Conservation (phyloP, 1,140 invertebrate genomes). For the Neoseiulus cucumeris region DNA sequence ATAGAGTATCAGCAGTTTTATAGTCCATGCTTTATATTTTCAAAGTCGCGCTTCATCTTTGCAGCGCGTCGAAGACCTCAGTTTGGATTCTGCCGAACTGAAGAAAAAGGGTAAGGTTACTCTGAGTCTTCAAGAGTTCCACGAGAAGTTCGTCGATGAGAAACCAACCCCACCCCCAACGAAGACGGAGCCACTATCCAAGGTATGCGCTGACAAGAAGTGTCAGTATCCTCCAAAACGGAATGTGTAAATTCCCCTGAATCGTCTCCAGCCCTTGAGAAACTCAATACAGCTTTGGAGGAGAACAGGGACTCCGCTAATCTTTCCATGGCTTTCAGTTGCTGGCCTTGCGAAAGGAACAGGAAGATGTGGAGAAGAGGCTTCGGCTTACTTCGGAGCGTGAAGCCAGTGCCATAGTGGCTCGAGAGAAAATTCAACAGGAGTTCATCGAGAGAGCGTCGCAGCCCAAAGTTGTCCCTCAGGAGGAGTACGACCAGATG, state of each 20-base stretch:
- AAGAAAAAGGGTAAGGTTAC: neutral
- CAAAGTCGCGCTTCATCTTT: neutral
- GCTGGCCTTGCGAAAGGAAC: neutral
- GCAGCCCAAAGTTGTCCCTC: neutral
- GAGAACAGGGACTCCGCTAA: too few species aligned
- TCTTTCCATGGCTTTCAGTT: neutral
- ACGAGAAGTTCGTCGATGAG: neutral
- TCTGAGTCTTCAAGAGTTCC: neutral
- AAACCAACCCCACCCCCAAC: neutral
- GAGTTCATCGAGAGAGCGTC: neutral
- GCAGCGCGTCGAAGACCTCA: neutral
- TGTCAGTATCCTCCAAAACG: too few species aligned
- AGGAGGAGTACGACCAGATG: neutral
- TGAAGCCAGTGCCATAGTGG: neutral
- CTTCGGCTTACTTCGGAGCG: neutral
- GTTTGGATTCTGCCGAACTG: neutral
- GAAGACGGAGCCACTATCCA: neutral
- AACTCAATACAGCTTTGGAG: too few species aligned
- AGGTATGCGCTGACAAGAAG: neutral
- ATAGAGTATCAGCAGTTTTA: too few species aligned
- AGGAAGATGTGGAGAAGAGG: neutral
- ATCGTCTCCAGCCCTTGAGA: too few species aligned
- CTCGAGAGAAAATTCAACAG: neutral
- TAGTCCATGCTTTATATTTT: too few species aligned
- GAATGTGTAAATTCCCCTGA: too few species aligned